phyloP scores from a whole-genome alignment of 2,888 invertebrate genomes.

The Cylindroiulus punctatus region DNA sequence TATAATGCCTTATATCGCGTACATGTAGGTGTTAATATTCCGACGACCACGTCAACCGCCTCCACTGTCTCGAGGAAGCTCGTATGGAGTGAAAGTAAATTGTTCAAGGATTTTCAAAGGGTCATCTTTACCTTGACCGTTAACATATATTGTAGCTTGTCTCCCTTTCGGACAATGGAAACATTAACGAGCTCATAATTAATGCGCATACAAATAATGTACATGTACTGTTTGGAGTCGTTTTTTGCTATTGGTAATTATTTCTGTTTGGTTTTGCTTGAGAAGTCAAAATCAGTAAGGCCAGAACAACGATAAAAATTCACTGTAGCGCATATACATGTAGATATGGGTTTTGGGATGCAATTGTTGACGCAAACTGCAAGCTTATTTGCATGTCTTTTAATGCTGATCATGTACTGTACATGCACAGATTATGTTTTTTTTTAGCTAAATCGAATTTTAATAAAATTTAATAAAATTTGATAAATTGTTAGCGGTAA shows the following conservation, averaged over 20 bases:
- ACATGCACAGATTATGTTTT: no score
- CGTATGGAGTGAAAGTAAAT: background rate
- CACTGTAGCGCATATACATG: background rate
- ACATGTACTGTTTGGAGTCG: background rate
- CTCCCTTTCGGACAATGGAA: background rate
- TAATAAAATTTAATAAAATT: no score
- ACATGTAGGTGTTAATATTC: no score
- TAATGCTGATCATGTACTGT: no score
- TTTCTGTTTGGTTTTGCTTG: background rate
- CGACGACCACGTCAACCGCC: background rate
- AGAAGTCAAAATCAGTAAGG: background rate
- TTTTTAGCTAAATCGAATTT: no score
- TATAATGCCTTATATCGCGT: no score
- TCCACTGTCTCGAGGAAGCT: background rate
- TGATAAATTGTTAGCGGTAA: no score
- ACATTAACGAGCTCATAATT: background rate
- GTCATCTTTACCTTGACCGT: constrained; percentile 18
- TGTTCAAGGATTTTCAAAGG: constrained; percentile 1
- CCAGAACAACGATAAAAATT: background rate
- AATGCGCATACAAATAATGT: background rate
- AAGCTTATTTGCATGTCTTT: no score
- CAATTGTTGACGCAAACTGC: no score
- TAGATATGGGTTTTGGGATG: no score
- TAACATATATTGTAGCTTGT: background rate
- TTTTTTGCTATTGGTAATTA: background rate